Base-by-base conservation (phyloP, 2,113 vertebrate genomes). In the Trichechus manatus region DNA sequence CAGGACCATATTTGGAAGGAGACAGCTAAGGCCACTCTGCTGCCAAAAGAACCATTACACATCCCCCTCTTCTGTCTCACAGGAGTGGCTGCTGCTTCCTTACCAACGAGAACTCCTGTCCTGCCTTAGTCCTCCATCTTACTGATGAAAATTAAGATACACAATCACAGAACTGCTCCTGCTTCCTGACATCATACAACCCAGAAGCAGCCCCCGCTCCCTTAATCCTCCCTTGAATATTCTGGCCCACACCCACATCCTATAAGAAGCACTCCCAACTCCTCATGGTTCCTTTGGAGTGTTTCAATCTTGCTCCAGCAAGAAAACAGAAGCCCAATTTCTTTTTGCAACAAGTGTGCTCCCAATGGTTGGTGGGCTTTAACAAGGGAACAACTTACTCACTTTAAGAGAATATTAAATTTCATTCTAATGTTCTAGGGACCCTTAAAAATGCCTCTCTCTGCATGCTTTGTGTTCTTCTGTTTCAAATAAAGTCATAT, bases 1-100 rank as follows among this genome's bases (percentile, higher is more conserved):
- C 23, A 1, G 5, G 5, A 11, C 72, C 15, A 3, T 11, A 33
- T 75, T 53, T 79, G 64, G 33, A 91, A 27, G 0, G 25, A 61
- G 27, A 84, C 20, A 5, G 44, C 22, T 20, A 85, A 75, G 88
- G 42, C 39, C 61, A n/a, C 33, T n/a, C 29, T 19, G 15, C 50
- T 56, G 63, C n/a, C 59, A 82, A 50, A 50, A 64, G 92, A 86
- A 66, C 59, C 31, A 85, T 86, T 61, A 82, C 87, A 86, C 75
- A 89, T n/a, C 88, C 66, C 93, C 85, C 91, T 86, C 88, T 92
- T 87, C 92, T 94, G 91, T 92, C 75, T 56, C 89, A 29, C 33
- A 47, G 27, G 25, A 89, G 75, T 13, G 91, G 84, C 31, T 94
- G 84, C 93, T 78, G 17, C 79, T 83, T n/a, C 36, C 68, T 44